Base-by-base conservation (phyloP, 2,797 vertebrate genomes). In the Babyrousa celebensis region DNA sequence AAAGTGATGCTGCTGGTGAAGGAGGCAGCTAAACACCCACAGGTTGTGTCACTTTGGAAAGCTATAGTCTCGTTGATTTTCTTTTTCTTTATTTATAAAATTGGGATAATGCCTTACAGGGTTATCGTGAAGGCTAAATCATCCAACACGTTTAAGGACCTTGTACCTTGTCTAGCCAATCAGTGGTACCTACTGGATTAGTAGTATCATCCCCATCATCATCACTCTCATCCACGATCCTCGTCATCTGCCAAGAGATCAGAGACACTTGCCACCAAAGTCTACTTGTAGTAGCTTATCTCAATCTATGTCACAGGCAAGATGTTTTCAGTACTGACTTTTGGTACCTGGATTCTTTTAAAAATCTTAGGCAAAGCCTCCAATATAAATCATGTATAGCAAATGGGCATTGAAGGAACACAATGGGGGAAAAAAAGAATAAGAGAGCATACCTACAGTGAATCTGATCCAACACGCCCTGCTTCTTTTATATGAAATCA, bases 351-450 rank as follows among this genome's bases (percentile, higher is more conserved):
- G 43, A 36, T 85, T 79, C 52, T 93, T 94, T 94, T 72, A 29
- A 89, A 95, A 91, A 87, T 91, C 25, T 54, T 70, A 58, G 12
- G 12, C 79, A 96, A 88, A 74, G 60, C 10, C 25, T 70, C 67
- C 83, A 95, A 96, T 94, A 92, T 71, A 93, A 91, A 95, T 67
- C 75, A 91, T 72, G 25, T 60, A 74, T 84, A 91, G 92, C 40
- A 86, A 84, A 9, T 48, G 68, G 54, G 5, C 60, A 65, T 12
- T 36, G n/a, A 62, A 93, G 25, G 23, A 60, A 63, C 14, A 85
- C 36, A 74, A 62, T 15, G 40, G 87, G 40, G 87, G 77, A 88
- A 54, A 82, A 82, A 58, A n/a, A 74, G 77, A 96, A 85, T 9
- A 48, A 23, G 40, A 87, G 62, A n/a, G 2, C 29, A 40, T 9